Evolutionary conservation across 1,140 invertebrate species (phyloP).

Genomic region (Danaus melanippus): DNA sequence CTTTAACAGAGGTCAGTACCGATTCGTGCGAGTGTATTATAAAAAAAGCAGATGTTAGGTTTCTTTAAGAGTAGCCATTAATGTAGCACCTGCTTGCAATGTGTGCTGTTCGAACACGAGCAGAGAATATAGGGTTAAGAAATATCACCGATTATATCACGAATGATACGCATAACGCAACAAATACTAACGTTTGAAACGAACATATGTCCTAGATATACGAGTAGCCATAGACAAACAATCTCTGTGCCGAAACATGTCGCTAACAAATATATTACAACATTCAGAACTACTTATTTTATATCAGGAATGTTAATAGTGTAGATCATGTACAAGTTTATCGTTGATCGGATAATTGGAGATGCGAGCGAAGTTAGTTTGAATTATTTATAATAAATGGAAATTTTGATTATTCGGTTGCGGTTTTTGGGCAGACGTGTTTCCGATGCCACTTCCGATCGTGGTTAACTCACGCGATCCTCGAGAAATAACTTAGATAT

Average conservation of each 20-base stretch:
- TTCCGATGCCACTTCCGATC: slow-evolving; percentile 63
- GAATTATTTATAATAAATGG: slow-evolving; percentile 51
- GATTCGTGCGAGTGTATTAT: slow-evolving; percentile 54
- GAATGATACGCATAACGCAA: slow-evolving; percentile 33
- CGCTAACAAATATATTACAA: slow-evolving; percentile 29
- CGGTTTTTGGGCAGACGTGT: slow-evolving; percentile 63
- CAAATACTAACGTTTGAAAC: slow-evolving; percentile 39
- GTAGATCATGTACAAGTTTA: slow-evolving; percentile 23
- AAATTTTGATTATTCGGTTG: slow-evolving; percentile 64
- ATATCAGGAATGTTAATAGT: slow-evolving; percentile 12
- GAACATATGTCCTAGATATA: slow-evolving; percentile 65
- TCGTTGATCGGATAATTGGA: slow-evolving; percentile 33
- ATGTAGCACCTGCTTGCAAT: slow-evolving; percentile 57
- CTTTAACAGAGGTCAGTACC: slow-evolving; percentile 45
- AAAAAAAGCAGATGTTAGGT: slow-evolving; percentile 64
- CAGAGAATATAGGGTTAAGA: slow-evolving; percentile 27
- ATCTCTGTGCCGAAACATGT: slow-evolving; percentile 42
- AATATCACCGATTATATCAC: slow-evolving; percentile 57
- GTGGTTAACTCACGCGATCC: slow-evolving; percentile 47
- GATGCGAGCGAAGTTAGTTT: slow-evolving; percentile 31
- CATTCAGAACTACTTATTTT: slow-evolving; percentile 18
- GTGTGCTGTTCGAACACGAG: slow-evolving; percentile 30
- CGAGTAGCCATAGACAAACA: slow-evolving; percentile 29
- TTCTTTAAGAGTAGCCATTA: slow-evolving; percentile 50
- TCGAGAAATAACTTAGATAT: slow-evolving; percentile 13